Conservation (phyloP, 2,888 invertebrate genomes). For the Noctua comes region DNA sequence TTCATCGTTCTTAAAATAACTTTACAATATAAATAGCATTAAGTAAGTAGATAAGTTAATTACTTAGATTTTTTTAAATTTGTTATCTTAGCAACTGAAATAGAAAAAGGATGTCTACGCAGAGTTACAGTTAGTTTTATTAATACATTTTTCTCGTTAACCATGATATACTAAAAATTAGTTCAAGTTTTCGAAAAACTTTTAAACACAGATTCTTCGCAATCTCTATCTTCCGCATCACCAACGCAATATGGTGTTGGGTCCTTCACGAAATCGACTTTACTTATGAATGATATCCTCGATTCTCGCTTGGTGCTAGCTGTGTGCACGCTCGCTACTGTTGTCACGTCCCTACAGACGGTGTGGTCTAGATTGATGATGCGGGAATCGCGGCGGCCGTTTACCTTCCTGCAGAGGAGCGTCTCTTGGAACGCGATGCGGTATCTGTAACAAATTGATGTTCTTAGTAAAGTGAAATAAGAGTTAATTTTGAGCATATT, state of each 20-base stretch:
- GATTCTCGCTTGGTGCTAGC: constrained; percentile 77
- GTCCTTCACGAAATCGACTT: constrained; percentile 82
- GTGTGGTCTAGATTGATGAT: constrained; percentile 88
- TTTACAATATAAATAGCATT: not conserved
- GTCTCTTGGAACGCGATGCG: constrained; percentile 94
- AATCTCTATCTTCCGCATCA: constrained; percentile 60
- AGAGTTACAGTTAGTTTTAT: constrained; percentile 2
- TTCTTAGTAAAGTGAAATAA: not conserved
- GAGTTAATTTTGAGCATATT: not conserved
- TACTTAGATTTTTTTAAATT: not conserved
- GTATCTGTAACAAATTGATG: constrained; percentile 89
- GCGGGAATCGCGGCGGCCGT: constrained; percentile 82
- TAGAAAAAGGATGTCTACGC: constrained; percentile 15
- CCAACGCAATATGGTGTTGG: constrained; percentile 78
- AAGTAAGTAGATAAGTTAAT: not conserved
- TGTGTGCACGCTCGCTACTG: constrained; percentile 71
- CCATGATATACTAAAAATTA: not conserved
- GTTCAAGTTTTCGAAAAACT: constrained; percentile 69
- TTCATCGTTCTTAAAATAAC: not conserved
- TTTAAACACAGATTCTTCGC: constrained; percentile 68
- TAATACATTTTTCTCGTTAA: not conserved
- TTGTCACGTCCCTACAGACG: constrained; percentile 88
- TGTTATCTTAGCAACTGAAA: not conserved
- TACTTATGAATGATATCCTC: constrained; percentile 78
- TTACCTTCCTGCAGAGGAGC: constrained; percentile 89